Conservation (phyloP, 92 coral and sea anemone species). For the Bergia puertoricense region DNA sequence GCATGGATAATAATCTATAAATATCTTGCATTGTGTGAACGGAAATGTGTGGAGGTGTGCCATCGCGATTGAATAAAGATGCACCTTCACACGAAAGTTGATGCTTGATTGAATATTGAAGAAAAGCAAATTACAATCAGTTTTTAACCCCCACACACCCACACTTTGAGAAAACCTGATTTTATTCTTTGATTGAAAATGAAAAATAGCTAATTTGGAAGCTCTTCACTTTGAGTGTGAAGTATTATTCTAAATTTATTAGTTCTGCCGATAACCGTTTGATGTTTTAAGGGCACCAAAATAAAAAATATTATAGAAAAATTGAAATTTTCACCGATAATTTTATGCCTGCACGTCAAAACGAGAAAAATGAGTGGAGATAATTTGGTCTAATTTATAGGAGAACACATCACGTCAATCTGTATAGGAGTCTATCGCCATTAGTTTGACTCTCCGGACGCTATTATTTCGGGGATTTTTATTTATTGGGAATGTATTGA, state of each 20-base stretch:
- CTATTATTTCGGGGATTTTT: not conserved
- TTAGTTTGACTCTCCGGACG: not conserved
- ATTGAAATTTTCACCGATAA: not conserved
- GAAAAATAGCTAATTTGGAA: not conserved
- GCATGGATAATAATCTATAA: not conserved
- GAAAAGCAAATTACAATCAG: not conserved
- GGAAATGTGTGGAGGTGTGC: constrained; percentile 5
- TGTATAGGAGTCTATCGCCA: too few relatives aligned
- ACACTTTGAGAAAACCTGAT: not conserved
- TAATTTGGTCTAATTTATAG: not conserved
- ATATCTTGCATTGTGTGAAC: not conserved
- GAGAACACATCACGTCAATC: not conserved
- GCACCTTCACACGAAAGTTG: not conserved
- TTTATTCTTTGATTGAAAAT: not conserved
- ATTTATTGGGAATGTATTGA: not conserved
- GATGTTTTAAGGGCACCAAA: not conserved
- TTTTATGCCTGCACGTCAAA: not conserved
- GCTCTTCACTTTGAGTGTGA: not conserved
- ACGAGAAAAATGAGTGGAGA: not conserved
- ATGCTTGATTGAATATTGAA: not conserved
- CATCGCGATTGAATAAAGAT: not conserved
- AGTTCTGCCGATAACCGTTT: not conserved
- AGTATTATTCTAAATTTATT: not conserved
- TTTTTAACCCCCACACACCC: not conserved
- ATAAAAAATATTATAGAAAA: too few relatives aligned